Percentiles rank a stretch among this genome's conserved stretches.
These are phyloP conservation scores for Drosophila monieri DNA, from an alignment of 2,888 invertebrate genomes.

Conservation along the genomic window DNA sequence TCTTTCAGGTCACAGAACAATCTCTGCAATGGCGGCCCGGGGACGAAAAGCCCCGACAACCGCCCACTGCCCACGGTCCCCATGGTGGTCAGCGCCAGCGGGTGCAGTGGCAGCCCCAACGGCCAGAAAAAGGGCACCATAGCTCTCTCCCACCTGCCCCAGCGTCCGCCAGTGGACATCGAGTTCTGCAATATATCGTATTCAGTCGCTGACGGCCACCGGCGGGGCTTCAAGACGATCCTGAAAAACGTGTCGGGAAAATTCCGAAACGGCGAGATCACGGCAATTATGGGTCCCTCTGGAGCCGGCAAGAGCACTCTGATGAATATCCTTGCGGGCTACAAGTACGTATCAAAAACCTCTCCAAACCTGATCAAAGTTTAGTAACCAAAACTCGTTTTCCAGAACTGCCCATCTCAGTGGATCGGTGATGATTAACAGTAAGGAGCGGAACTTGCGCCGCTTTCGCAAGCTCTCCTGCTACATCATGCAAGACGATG, in stretches of 20 bases:
- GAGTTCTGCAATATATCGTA: conserved; percentile 95
- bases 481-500: conserved; percentile 98
- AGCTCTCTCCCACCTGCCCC: conserved; percentile 91
- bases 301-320: conserved; percentile 91
- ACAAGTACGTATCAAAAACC: conserved; percentile 87
- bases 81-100: conserved; percentile 87
- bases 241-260: conserved; percentile 95
- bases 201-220: conserved; percentile 93
- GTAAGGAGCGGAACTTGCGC: conserved; percentile 92
- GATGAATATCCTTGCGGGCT: conserved; percentile 95
- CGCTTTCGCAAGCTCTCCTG: conserved; percentile 96
- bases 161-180: conserved; percentile 94
- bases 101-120: conserved; percentile 84
- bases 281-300: conserved; percentile 98
- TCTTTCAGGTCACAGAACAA: conserved; percentile 88
- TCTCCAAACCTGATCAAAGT: background rate
- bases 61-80: conserved; percentile 85
- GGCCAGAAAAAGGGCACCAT: conserved; percentile 89
- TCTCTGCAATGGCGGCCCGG: conserved; percentile 88
- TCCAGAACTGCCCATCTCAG: conserved; percentile 92
- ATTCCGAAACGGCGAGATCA: conserved; percentile 95
- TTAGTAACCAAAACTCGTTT: background rate
- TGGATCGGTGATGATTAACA: conserved; percentile 94
- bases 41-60: conserved; percentile 68
- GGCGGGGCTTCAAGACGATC: conserved; percentile 93